Conservation (phyloP, 2,797 vertebrate genomes). For the Malacoraja senta region DNA sequence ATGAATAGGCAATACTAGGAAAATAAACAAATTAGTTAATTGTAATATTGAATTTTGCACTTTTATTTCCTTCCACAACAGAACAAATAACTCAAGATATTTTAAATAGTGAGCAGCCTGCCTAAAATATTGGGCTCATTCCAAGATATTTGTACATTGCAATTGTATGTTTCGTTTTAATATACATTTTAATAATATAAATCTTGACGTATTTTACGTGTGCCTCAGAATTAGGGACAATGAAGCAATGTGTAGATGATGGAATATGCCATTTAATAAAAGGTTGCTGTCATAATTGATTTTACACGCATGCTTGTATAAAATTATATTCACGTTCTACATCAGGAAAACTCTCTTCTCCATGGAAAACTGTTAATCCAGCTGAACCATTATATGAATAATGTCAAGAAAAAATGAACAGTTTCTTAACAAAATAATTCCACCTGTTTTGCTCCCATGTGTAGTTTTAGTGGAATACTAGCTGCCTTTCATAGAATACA, state of each 20-base stretch:
- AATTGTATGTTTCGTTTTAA: neutral
- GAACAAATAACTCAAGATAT: constrained; percentile 10
- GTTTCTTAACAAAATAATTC: constrained; percentile 14
- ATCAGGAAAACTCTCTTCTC: constrained; percentile 24
- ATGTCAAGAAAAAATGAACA: constrained; percentile 16
- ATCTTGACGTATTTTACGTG: neutral
- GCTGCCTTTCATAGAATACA: constrained; percentile 14
- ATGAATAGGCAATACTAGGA: neutral
- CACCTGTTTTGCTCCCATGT: constrained; percentile 1
- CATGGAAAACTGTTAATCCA: constrained; percentile 10
- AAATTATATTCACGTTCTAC: constrained; percentile 29
- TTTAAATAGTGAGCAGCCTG: neutral
- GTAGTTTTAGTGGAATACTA: neutral
- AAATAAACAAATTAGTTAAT: neutral
- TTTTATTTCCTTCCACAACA: neutral
- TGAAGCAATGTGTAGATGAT: constrained; percentile 26
- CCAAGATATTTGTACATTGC: neutral
- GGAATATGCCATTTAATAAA: constrained; percentile 7
- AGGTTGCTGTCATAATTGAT: constrained; percentile 22
- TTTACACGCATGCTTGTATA: constrained; percentile 32
- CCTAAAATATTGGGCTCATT: neutral
- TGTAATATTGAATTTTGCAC: neutral
- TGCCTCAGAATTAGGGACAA: neutral
- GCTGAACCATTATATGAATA: constrained; percentile 22
- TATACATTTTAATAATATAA: neutral